A percentile compares a stretch with the other conserved stretches of the same genome.
phyloP scores from a whole-genome alignment of 2,113 vertebrate species.

The Colossoma macropomum region DNA sequence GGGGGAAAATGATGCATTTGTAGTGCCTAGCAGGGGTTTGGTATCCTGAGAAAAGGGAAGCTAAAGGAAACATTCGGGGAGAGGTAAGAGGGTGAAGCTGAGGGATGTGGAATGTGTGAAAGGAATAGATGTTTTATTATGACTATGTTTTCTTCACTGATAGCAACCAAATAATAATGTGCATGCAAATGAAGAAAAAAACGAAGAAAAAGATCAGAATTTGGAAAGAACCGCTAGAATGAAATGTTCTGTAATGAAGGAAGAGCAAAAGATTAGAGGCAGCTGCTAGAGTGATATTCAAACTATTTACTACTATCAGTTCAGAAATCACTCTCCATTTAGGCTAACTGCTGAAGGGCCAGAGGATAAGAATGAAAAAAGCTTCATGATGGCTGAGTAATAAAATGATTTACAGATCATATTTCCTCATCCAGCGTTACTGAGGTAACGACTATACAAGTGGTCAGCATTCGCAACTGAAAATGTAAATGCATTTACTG shows the following conservation, averaged over 20 bases:
- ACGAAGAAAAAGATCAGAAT: neutral
- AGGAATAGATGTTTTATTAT: neutral
- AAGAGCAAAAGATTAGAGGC: conserved; percentile 71
- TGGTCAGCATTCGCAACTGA: neutral
- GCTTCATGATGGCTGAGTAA: conserved; percentile 82
- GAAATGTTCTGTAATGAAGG: neutral
- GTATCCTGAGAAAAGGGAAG: conserved; percentile 75
- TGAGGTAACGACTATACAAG: neutral
- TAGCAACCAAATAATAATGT: neutral
- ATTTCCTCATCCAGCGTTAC: neutral
- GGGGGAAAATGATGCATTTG: conserved; percentile 79
- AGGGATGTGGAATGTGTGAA: conserved; percentile 38
- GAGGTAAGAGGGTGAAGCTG: conserved; percentile 64
- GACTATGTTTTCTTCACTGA: neutral
- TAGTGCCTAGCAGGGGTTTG: conserved; percentile 70
- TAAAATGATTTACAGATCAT: conserved; percentile 75
- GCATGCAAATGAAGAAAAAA: neutral
- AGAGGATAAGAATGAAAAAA: conserved; percentile 77
- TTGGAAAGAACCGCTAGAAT: conserved; percentile 6
- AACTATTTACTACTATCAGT: conserved; percentile 75
- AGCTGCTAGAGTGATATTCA: conserved; percentile 80
- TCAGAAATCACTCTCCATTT: conserved; percentile 74
- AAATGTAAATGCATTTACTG: neutral
- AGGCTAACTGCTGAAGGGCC: conserved; percentile 62
- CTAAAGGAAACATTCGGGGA: conserved; percentile 72